A percentile compares a stretch with the other conserved stretches of the same genome.
Conservation (phyloP, 2,113 vertebrate genomes). For the Sorex fumeus region DNA sequence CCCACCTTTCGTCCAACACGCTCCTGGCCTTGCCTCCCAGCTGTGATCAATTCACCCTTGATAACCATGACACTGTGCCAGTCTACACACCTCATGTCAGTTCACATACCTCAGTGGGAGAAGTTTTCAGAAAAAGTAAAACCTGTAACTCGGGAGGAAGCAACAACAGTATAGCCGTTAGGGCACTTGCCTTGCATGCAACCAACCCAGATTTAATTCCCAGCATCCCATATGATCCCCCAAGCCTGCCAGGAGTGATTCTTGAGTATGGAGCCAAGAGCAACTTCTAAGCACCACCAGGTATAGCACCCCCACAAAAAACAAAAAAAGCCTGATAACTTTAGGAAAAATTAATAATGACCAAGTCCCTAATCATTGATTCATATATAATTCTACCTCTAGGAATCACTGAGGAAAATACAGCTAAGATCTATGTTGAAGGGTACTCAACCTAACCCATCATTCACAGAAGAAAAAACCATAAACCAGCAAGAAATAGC, state of each 20-base stretch:
- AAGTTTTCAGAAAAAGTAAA: background rate
- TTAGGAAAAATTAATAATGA: constrained; percentile 51
- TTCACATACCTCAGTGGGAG: no score
- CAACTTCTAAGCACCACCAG: no score
- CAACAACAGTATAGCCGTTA: no score
- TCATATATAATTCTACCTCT: background rate
- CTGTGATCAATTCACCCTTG: background rate
- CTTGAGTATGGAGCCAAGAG: no score
- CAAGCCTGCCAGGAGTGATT: no score
- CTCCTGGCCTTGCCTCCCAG: background rate
- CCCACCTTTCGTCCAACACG: background rate
- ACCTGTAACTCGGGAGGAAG: background rate
- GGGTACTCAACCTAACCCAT: background rate
- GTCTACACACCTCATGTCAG: no score
- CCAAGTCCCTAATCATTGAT: constrained; percentile 8
- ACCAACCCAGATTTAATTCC: no score
- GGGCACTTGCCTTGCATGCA: no score
- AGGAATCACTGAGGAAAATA: constrained; percentile 43
- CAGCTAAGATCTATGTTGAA: background rate
- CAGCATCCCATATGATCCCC: no score
- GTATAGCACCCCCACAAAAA: no score
- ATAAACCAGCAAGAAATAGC: background rate
- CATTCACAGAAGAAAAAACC: constrained; percentile 30
- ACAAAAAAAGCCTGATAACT: background rate
- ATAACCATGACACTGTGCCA: background rate